Conservation (phyloP, 2,888 invertebrate species). For the Drosophila aldrichi region DNA sequence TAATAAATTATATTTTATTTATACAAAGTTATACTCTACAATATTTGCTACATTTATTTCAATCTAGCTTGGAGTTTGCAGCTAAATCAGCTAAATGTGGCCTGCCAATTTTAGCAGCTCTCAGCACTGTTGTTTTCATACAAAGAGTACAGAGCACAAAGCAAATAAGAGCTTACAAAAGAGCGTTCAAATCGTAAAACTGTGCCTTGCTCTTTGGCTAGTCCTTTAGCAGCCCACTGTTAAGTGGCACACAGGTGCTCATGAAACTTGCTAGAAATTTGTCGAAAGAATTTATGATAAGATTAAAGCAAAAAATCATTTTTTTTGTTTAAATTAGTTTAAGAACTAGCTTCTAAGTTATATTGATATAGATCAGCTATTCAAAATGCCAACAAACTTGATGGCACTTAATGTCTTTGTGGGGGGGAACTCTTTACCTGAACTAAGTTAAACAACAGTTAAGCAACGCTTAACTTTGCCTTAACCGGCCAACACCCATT, state of each 20-base stretch:
- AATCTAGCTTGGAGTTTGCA: background rate
- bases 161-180: slow-evolving; percentile 22
- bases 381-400: background rate
- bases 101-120: background rate
- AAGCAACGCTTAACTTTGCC: slow-evolving; percentile 51
- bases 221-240: slow-evolving; percentile 26
- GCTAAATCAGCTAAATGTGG: background rate
- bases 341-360: slow-evolving; percentile 10
- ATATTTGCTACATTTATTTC: background rate
- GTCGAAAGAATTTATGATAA: slow-evolving; percentile 15
- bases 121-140: slow-evolving; percentile 3
- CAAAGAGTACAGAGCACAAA: background rate
- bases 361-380: slow-evolving; percentile 8
- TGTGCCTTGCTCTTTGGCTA: background rate
- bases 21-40: no score
- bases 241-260: slow-evolving; percentile 29
- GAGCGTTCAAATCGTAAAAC: slow-evolving; percentile 8
- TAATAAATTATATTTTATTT: background rate
- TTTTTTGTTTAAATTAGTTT: no score
- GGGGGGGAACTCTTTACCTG: background rate
- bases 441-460: slow-evolving; percentile 31
- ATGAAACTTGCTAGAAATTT: slow-evolving; percentile 24
- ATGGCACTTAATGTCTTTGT: slow-evolving; percentile 3
- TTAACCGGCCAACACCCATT: slow-evolving; percentile 70
- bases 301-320: slow-evolving; percentile 17